Conservation (phyloP, 2,888 invertebrate genomes). For the Coenonympha arcania region DNA sequence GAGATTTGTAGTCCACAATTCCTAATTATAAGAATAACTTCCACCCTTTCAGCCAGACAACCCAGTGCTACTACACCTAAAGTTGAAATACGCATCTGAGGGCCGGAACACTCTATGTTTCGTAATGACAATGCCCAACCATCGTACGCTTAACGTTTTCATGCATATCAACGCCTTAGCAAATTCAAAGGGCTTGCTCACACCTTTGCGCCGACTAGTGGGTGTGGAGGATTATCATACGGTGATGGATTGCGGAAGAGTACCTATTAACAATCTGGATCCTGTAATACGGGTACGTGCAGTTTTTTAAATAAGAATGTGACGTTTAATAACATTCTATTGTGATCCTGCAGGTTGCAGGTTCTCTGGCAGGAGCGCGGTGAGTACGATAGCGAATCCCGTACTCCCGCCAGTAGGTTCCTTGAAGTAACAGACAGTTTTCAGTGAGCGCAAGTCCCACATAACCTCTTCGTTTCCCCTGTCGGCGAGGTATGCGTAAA, state of each 20-base stretch:
- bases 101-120: conserved; percentile 55
- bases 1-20: too few species aligned
- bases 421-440: too few species aligned
- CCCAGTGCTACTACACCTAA: conserved; percentile 46
- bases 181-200: conserved; percentile 47
- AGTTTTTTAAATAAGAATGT: too few species aligned
- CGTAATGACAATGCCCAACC: conserved; percentile 55
- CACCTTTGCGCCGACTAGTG: conserved; percentile 48
- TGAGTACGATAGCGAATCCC: too few species aligned
- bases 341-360: too few species aligned
- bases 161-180: conserved; percentile 46
- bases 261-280: conserved; percentile 67
- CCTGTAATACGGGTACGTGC: conserved; percentile 57
- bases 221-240: conserved; percentile 43
- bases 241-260: conserved; percentile 59
- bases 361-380: too few species aligned
- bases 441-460: too few species aligned
- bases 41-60: conserved; percentile 44
- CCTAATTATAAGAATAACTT: not conserved
- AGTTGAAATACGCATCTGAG: conserved; percentile 46
- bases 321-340: too few species aligned
- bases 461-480: too few species aligned
- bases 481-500: too few species aligned
- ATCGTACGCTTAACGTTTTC: conserved; percentile 47
- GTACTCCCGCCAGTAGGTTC: too few species aligned